Conservation (phyloP, 2,797 vertebrate genomes). For the Onychomys arenicola region DNA sequence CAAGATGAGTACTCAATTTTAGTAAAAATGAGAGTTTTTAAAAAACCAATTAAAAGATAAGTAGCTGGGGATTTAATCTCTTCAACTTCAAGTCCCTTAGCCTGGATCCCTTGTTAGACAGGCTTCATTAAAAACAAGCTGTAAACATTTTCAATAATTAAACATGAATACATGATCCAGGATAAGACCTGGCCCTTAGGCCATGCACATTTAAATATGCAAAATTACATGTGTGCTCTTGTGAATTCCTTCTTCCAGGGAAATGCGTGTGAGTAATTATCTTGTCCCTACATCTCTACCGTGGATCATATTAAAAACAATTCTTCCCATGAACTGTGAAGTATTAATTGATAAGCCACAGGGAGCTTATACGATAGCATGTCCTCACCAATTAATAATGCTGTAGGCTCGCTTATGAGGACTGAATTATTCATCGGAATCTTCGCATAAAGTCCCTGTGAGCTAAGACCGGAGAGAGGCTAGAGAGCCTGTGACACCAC, state of each 20-base stretch:
- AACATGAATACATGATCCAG: conserved; percentile 57
- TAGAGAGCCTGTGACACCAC: neutral
- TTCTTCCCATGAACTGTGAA: conserved; percentile 53
- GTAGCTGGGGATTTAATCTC: conserved; percentile 72
- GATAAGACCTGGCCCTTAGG: conserved; percentile 65
- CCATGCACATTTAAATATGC: conserved; percentile 67
- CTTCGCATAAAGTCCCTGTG: conserved; percentile 25
- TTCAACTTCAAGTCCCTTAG: conserved; percentile 72
- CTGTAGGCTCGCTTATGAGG: conserved; percentile 62
- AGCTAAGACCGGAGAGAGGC: conserved; percentile 18
- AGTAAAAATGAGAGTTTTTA: conserved; percentile 63
- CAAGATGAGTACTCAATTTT: conserved; percentile 58
- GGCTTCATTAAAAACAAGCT: conserved; percentile 67
- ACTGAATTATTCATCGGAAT: conserved; percentile 70
- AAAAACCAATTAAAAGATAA: conserved; percentile 72
- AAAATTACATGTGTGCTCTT: conserved; percentile 54
- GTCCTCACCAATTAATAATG: conserved; percentile 63
- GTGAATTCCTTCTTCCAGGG: conserved; percentile 38
- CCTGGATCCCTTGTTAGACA: conserved; percentile 57
- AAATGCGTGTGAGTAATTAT: conserved; percentile 53
- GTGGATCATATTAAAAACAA: conserved; percentile 49
- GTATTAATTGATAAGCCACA: conserved; percentile 65
- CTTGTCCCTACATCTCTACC: conserved; percentile 33
- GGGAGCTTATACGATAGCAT: conserved; percentile 35
- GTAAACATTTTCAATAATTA: conserved; percentile 73